phyloP scores from a whole-genome alignment of 1,140 invertebrate genomes.

The Pogonomyrmex californicus region DNA sequence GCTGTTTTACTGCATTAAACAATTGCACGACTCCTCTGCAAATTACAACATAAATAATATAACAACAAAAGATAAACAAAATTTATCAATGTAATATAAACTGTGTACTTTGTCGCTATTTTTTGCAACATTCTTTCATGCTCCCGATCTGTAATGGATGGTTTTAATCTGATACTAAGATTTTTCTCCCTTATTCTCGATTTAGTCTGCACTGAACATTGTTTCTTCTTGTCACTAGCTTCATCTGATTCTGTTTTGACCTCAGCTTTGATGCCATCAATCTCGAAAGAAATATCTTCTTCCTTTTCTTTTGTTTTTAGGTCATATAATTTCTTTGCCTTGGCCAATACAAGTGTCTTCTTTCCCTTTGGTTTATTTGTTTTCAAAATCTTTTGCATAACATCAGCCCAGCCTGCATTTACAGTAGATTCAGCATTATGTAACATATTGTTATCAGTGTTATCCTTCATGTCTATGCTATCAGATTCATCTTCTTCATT shows the following conservation, averaged over 20 bases:
- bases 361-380: slow-evolving; percentile 92
- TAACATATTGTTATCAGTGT: neutral
- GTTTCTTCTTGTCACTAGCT: slow-evolving; percentile 66
- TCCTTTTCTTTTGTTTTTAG: slow-evolving; percentile 85
- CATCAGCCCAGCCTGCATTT: slow-evolving; percentile 89
- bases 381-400: slow-evolving; percentile 91
- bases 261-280: slow-evolving; percentile 86
- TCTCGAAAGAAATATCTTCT: slow-evolving; percentile 86
- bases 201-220: slow-evolving; percentile 60
- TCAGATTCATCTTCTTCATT: neutral
- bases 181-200: slow-evolving; percentile 88
- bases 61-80: slow-evolving; percentile 23
- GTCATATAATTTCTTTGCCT: slow-evolving; percentile 91
- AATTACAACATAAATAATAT: slow-evolving; percentile 69
- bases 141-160: slow-evolving; percentile 91
- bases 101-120: slow-evolving; percentile 91
- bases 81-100: slow-evolving; percentile 8
- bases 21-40: slow-evolving; percentile 95
- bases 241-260: slow-evolving; percentile 85
- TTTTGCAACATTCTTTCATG: slow-evolving; percentile 92
- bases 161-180: slow-evolving; percentile 91
- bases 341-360: slow-evolving; percentile 91
- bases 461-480: neutral
- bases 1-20: slow-evolving; percentile 95
- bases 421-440: neutral